Conservation (phyloP, 1,140 invertebrate species). For the Zaprionus lachaisei region DNA sequence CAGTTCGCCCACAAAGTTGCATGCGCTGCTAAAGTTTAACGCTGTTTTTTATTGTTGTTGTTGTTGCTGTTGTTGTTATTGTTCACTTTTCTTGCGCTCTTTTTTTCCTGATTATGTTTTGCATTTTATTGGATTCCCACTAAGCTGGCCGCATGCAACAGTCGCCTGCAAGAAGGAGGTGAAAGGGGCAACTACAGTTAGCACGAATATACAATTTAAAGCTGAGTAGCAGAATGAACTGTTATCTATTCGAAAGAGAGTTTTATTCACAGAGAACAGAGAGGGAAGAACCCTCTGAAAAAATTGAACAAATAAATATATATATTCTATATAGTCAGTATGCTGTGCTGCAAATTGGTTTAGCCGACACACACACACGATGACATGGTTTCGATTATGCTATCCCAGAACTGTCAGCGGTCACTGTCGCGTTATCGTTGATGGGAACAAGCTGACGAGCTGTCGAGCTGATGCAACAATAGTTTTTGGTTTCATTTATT, state of each 20-base stretch:
- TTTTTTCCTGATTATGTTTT: conserved; percentile 27
- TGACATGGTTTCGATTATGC: conserved; percentile 14
- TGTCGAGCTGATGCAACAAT: conserved; percentile 1
- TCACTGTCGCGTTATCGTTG: conserved; percentile 3
- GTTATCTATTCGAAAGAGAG: neutral
- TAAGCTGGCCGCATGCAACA: conserved; percentile 23
- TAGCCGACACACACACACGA: neutral
- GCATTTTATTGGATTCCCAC: conserved; percentile 36
- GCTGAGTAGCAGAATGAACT: neutral
- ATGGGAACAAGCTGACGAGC: neutral
- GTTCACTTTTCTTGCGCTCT: neutral
- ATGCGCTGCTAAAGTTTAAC: neutral
- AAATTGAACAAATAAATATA: neutral
- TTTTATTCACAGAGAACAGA: neutral
- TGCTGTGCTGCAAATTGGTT: neutral
- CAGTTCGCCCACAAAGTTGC: neutral
- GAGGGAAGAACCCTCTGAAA: neutral
- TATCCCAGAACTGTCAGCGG: conserved; percentile 9
- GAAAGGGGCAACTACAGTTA: neutral
- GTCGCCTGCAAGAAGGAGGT: neutral
- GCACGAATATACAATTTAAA: neutral
- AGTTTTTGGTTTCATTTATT: conserved; percentile 4
- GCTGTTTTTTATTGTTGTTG: neutral
- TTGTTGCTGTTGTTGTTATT: neutral
- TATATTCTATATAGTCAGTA: neutral